These are phyloP conservation scores for Drosophila algonquin DNA, from an alignment of 2,888 invertebrate genomes.

Conservation along the genomic window DNA sequence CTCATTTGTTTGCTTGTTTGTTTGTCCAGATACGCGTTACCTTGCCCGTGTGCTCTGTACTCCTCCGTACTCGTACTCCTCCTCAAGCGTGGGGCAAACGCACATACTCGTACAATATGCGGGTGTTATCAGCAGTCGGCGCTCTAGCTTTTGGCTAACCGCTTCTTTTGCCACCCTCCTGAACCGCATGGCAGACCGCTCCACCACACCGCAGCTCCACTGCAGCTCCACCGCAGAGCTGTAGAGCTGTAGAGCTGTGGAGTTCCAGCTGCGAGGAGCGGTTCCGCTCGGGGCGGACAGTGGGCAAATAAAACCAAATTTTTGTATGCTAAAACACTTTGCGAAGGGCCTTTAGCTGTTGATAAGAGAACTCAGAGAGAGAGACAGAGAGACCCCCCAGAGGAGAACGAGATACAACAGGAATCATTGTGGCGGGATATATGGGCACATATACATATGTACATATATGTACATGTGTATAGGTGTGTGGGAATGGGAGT, in stretches of 20 bases:
- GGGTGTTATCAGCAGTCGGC: conserved; percentile 75
- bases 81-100: neutral
- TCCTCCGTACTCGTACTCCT: conserved; percentile 1
- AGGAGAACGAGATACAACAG: conserved; percentile 19
- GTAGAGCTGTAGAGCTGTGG: neutral
- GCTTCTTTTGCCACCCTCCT: conserved; percentile 6
- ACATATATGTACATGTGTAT: no score
- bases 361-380: conserved; percentile 5
- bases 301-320: conserved; percentile 75
- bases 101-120: conserved; percentile 50
- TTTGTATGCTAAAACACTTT: conserved; percentile 77
- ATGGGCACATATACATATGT: neutral
- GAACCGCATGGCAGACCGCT: neutral
- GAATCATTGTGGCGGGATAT: conserved; percentile 35
- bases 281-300: conserved; percentile 25
- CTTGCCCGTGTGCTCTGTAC: conserved; percentile 17
- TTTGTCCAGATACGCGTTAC: conserved; percentile 70
- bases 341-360: conserved; percentile 37
- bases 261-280: neutral
- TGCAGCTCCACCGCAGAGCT: neutral
- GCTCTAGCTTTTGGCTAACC: conserved; percentile 67
- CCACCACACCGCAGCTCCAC: neutral
- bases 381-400: conserved; percentile 11
- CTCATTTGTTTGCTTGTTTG: conserved; percentile 63
- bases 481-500: neutral